phyloP scores from a whole-genome alignment of 2,797 vertebrate species.

The Scarus forsteni region DNA sequence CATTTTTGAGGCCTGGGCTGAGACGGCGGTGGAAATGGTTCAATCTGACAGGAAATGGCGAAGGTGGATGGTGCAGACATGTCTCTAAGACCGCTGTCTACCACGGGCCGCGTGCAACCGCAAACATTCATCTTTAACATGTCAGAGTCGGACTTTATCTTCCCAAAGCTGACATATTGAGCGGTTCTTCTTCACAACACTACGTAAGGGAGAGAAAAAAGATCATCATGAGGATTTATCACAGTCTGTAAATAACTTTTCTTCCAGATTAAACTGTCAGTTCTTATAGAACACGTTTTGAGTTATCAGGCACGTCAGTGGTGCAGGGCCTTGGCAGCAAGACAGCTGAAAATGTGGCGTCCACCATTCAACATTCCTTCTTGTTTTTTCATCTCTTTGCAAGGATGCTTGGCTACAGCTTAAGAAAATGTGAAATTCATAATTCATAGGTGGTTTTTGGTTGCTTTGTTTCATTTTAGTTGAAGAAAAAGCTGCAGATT shows the following conservation, averaged over 20 bases:
- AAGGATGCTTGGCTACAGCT: too few species aligned
- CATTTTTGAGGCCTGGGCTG: conserved; percentile 77
- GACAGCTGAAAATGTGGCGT: too few species aligned
- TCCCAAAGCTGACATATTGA: conserved; percentile 8
- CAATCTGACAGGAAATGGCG: conserved; percentile 68
- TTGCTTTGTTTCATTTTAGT: too few species aligned
- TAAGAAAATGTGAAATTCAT: too few species aligned
- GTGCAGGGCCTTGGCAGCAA: too few species aligned
- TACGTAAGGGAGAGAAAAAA: conserved; percentile 4
- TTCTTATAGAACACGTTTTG: conserved; percentile 8
- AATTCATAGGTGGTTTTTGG: too few species aligned
- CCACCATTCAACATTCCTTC: too few species aligned
- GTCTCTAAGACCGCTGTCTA: conserved; percentile 59
- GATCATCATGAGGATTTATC: conserved; percentile 27
- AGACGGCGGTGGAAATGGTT: conserved; percentile 69
- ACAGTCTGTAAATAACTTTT: conserved; percentile 14
- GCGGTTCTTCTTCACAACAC: conserved; percentile 6
- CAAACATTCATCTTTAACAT: conserved; percentile 59
- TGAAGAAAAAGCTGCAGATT: too few species aligned
- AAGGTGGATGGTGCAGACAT: conserved; percentile 75
- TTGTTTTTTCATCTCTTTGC: too few species aligned
- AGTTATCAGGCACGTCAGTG: conserved; percentile 17
- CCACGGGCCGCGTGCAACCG: conserved; percentile 53
- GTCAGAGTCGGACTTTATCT: conserved; percentile 45
- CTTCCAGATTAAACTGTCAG: conserved; percentile 18